Evolutionary conservation across 1,140 invertebrate species (phyloP), one percentile per base, ranked within the genome.

Genomic region (Zaprionus kolodkinae): DNA sequence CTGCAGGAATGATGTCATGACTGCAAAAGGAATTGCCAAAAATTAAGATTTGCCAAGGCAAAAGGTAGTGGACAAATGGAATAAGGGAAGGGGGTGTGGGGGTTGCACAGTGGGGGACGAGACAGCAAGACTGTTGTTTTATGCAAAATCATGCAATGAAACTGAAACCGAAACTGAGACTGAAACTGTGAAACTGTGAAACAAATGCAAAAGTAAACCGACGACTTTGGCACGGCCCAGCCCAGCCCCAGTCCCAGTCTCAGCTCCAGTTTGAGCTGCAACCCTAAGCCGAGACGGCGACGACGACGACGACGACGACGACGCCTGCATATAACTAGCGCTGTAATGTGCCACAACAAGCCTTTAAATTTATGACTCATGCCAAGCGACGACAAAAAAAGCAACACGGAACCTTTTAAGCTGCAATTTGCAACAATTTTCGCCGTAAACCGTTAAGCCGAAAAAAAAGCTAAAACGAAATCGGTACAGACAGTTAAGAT

Each of bases 321-420:
- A 64, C 68, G 63, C 71, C 79, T 85, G 81, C 74, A 88, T 85
- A 88, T 79, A 85, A 79, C 85, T 81, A 79, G 81, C 40, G 40
- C 81, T 55, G 81, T 81, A 88, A 85, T 89, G 78, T 69, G 72
- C 63, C 84, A 80, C 84, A 81, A 87, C 83, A 80, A 87, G 85
- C 67, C 85, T 84, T 80, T 78, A 81, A 74, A 88, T 88, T 88
- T 88, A 88, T 89, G 85, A 89, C 72, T 89, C 85, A 89, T 90
- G 80, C 84, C 60, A 40, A 74, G 54, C 64, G 54, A 59, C 48
- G 27, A 36, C 64, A 50, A 43, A 45, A 62, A 56, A 38, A 38
- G 62, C 76, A 87, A 87, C 80, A 84, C 84, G 84, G 84, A 87
- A 87, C 85, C 79, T 88, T 87, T 87, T 89, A 88, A 81, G 81